Percentiles rank a stretch among this genome's conserved stretches.
Evolutionary conservation across 2,888 invertebrate species (phyloP).

Genomic region (Troilus luridus): DNA sequence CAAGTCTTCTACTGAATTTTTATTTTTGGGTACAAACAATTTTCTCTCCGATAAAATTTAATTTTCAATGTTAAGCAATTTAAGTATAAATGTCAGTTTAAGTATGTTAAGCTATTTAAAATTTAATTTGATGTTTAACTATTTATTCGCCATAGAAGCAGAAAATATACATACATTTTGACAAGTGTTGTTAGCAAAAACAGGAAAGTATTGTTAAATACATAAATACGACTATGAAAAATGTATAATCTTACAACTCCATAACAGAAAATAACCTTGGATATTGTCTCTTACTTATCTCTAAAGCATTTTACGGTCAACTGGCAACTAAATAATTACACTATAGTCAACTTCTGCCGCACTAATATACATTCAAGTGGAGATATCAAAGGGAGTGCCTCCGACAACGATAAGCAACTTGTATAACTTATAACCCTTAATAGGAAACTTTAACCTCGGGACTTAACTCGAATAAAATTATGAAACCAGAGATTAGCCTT

Average conservation of each 20-base stretch:
- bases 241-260: background rate
- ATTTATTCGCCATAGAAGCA: too few species aligned
- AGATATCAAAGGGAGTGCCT: background rate
- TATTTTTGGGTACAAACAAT: too few species aligned
- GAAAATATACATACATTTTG: too few species aligned
- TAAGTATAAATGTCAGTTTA: too few species aligned
- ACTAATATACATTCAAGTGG: background rate
- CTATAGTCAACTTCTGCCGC: background rate
- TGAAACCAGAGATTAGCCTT: conserved; percentile 3
- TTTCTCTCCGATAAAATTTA: too few species aligned
- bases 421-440: conserved; percentile 3
- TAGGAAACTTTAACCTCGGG: background rate
- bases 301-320: background rate
- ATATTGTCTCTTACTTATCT: background rate
- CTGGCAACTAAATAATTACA: background rate
- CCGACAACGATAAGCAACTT: conserved; percentile 23
- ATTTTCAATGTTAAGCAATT: too few species aligned
- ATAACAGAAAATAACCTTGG: background rate
- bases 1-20: too few species aligned
- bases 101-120: too few species aligned
- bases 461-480: conserved; percentile 19
- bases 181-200: too few species aligned
- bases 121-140: too few species aligned
- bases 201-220: too few species aligned
- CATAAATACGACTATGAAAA: too few species aligned